Evolutionary conservation across 2,113 vertebrate species (phyloP).

Genomic region (Lichenostomus cassidix): DNA sequence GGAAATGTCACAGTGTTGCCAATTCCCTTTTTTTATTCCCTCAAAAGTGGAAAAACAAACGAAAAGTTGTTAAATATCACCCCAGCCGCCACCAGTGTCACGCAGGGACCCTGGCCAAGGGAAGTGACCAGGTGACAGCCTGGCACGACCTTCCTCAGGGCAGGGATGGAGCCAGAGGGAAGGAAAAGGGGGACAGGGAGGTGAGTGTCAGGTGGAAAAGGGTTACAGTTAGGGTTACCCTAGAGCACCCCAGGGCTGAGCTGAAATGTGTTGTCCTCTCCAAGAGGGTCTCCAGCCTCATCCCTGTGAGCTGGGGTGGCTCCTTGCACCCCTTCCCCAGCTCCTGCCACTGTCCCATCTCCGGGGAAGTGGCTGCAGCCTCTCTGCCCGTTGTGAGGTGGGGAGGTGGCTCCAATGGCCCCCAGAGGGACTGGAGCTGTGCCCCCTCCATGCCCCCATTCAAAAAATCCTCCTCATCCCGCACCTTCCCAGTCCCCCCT

Average conservation of each 20-base stretch:
- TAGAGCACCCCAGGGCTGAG: not conserved
- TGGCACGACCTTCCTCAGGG: accelerated
- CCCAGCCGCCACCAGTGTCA: not conserved
- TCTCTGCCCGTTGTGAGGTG: not conserved
- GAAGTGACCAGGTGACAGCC: not conserved
- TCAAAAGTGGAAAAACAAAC: not conserved
- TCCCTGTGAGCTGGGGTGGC: not conserved
- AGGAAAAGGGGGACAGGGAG: too few relatives aligned
- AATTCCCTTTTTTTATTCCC: not conserved
- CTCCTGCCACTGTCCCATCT: not conserved
- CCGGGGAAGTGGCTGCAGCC: not conserved
- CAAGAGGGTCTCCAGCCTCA: not conserved
- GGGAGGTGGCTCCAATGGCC: too few relatives aligned
- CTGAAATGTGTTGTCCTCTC: accelerated
- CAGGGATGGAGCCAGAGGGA: not conserved
- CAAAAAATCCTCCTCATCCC: not conserved
- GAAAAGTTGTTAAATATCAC: not conserved
- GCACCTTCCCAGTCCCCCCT: not conserved
- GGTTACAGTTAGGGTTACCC: too few relatives aligned
- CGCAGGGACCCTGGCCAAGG: not conserved
- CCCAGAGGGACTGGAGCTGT: not conserved
- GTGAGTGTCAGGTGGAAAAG: accelerated
- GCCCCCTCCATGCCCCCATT: accelerated
- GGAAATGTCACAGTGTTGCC: not conserved
- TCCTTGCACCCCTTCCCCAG: not conserved